phyloP scores from a whole-genome alignment of 2,888 invertebrate species.

The Merodon equestris region DNA sequence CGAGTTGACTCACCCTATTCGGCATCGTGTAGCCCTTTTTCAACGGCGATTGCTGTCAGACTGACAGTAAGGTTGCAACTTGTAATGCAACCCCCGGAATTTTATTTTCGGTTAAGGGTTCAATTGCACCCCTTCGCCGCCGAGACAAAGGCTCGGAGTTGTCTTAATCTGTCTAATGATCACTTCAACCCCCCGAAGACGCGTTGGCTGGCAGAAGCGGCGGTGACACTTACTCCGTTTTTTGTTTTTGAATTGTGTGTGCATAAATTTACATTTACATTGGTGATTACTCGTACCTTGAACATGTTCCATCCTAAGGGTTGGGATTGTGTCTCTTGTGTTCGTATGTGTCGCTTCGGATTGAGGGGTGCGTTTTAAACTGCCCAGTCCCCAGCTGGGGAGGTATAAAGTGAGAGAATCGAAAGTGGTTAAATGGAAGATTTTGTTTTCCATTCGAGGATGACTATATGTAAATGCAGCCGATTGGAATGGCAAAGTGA shows the following conservation, averaged over 20 bases:
- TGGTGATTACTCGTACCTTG: slow-evolving; percentile 38
- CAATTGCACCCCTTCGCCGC: slow-evolving; percentile 43
- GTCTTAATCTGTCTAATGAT: slow-evolving; percentile 68
- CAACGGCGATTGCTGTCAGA: slow-evolving; percentile 33
- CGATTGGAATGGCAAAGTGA: slow-evolving; percentile 36
- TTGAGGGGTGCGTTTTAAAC: slow-evolving; percentile 24
- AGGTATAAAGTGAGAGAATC: background rate
- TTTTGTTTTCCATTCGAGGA: slow-evolving; percentile 48
- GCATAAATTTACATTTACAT: slow-evolving; percentile 64
- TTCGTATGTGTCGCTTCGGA: slow-evolving; percentile 24
- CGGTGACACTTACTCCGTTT: slow-evolving; percentile 6
- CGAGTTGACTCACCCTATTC: background rate
- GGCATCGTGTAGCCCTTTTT: background rate
- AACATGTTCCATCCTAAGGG: slow-evolving; percentile 8
- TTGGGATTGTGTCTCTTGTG: background rate
- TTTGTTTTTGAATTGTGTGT: slow-evolving; percentile 43
- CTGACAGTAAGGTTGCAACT: background rate
- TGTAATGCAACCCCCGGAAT: slow-evolving; percentile 33
- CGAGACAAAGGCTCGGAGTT: slow-evolving; percentile 6
- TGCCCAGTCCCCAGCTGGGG: background rate
- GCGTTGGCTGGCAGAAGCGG: background rate
- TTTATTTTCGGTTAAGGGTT: slow-evolving; percentile 44
- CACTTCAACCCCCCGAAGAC: slow-evolving; percentile 45
- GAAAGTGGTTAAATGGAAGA: slow-evolving; percentile 53
- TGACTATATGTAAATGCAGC: slow-evolving; percentile 39